Conservation (phyloP, 2,888 invertebrate species). For the Erebia epiphron region DNA sequence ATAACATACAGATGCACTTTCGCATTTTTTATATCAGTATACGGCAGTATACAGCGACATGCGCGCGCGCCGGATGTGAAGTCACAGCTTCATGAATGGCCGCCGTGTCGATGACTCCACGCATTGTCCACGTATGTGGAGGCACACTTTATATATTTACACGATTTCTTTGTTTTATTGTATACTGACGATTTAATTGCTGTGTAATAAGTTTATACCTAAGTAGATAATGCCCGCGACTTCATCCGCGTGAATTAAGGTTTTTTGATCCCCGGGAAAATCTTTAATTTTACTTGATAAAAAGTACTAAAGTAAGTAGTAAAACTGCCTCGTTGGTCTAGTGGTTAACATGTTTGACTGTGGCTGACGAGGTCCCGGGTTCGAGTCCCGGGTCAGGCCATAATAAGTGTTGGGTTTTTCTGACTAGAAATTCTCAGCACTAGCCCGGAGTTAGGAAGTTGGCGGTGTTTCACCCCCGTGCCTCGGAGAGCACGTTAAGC, state of each 20-base stretch:
- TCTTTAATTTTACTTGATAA: not conserved
- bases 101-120: conserved; percentile 41
- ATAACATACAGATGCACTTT: too few species aligned
- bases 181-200: conserved; percentile 3
- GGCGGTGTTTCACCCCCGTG: too few species aligned
- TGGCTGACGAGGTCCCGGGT: too few species aligned
- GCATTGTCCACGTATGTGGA: conserved; percentile 25
- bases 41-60: not conserved
- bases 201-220: not conserved
- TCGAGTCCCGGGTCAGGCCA: too few species aligned
- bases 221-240: not conserved
- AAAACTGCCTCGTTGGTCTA: too few species aligned
- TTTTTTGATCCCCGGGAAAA: not conserved
- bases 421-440: too few species aligned
- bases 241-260: not conserved
- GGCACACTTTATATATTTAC: conserved; percentile 23
- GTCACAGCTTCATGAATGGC: conserved; percentile 42
- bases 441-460: too few species aligned
- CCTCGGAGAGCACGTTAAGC: too few species aligned
- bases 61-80: conserved; percentile 43
- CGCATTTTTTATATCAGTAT: too few species aligned
- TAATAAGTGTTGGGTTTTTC: too few species aligned
- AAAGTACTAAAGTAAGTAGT: too few species aligned
- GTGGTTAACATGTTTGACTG: too few species aligned
- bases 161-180: conserved; percentile 17